Percentiles rank a stretch among this genome's conserved stretches.
phyloP scores from a whole-genome alignment of 1,140 invertebrate species.

The Nasonia giraulti region DNA sequence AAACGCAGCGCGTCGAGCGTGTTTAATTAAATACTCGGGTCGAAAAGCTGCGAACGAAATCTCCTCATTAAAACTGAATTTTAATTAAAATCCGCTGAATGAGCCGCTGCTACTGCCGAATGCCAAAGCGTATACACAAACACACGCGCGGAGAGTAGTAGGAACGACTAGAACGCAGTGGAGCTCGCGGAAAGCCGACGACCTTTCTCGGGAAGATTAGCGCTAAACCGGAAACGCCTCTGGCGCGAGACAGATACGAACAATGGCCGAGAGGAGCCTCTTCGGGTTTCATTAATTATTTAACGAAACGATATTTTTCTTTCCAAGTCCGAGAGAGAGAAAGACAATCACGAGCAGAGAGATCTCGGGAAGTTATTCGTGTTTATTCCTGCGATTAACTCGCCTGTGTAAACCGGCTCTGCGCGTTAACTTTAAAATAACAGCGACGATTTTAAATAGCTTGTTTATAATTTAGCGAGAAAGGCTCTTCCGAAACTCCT shows the following conservation, averaged over 20 bases:
- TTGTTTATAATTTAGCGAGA: no score
- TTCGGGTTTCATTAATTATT: slow-evolving; percentile 38
- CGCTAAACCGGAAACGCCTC: slow-evolving; percentile 25
- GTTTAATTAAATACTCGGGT: slow-evolving; percentile 11
- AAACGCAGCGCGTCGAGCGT: background rate
- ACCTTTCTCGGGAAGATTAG: background rate
- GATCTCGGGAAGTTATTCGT: no score
- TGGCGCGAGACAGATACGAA: slow-evolving; percentile 8
- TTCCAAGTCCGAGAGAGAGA: background rate
- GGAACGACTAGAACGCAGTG: background rate
- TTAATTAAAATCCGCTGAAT: slow-evolving; percentile 29
- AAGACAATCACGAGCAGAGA: background rate
- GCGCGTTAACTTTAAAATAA: no score
- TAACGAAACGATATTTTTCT: slow-evolving; percentile 4
- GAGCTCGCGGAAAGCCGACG: slow-evolving; percentile 20
- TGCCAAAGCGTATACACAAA: background rate
- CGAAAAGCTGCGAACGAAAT: background rate
- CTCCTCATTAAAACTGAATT: slow-evolving; percentile 10
- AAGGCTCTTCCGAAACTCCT: background rate
- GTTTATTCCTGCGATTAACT: background rate
- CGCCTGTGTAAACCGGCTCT: no score
- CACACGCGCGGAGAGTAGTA: background rate
- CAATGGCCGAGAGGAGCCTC: slow-evolving; percentile 18
- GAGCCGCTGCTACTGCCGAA: background rate
- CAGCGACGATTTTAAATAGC: no score